Evolutionary conservation across 1,140 invertebrate species (phyloP).

Genomic region (Melanaphis sacchari): DNA sequence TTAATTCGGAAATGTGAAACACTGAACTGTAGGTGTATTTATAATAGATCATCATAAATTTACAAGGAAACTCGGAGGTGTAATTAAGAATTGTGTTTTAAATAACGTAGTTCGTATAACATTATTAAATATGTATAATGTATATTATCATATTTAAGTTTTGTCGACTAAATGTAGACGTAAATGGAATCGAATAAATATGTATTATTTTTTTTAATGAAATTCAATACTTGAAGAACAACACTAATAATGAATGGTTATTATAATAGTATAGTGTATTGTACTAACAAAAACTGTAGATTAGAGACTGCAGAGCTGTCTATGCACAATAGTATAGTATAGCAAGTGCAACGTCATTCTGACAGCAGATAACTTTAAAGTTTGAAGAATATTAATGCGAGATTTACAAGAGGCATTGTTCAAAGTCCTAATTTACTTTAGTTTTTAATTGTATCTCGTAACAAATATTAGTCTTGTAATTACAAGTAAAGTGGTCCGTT

Average conservation of each 20-base stretch:
- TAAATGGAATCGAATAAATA: not conserved
- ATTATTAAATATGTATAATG: not conserved
- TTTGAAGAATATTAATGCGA: not conserved
- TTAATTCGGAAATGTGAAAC: not conserved
- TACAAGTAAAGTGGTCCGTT: slow-evolving; percentile 2
- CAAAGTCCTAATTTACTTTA: slow-evolving; percentile 25
- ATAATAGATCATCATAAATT: not conserved
- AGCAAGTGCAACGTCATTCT: not conserved
- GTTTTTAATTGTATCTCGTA: not conserved
- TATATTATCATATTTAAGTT: not conserved
- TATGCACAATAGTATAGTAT: not conserved
- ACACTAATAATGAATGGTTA: not conserved
- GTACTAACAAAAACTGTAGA: not conserved
- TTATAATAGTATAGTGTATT: not conserved
- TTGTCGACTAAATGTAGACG: not conserved
- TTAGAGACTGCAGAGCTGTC: not conserved
- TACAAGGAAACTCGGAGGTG: too few species aligned
- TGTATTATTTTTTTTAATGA: not conserved
- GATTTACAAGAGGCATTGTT: not conserved
- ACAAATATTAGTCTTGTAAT: not conserved
- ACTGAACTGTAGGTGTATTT: not conserved
- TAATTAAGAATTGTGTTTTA: not conserved
- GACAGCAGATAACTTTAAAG: not conserved
- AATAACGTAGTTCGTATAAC: not conserved
- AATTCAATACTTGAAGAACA: not conserved